Base-by-base conservation (phyloP, 1,140 invertebrate genomes). In the Danaus plexippus region DNA sequence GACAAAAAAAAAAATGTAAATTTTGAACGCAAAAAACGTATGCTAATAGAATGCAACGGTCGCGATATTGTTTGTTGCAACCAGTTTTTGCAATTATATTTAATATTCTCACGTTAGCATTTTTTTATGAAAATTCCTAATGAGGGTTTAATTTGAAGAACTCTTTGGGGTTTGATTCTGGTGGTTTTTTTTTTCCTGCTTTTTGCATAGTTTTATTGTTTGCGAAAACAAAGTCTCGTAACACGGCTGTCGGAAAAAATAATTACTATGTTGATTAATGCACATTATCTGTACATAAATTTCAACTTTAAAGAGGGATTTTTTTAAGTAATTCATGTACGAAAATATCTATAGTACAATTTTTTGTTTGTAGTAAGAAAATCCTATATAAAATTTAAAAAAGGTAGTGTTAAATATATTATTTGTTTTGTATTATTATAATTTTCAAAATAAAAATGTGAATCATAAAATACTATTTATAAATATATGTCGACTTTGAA, bases 141-240 rank as follows among this genome's bases (percentile, higher is more conserved):
- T 78, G 81, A 85, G 79, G 79, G 71, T 87, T 87, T 84, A 87
- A 84, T 85, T 87, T 87, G 84, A 80, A 85, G 80, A 79, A 71
- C 79, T 70, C 81, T 87, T 80, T 85, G 84, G 84, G 81, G 84
- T 87, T 87, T 87, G 79, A 84, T 84, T 75, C 73, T 59, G 67
- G 56, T 52, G 60, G 58, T 46, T 70, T 75, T 73, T 70, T 75
- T 73, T 78, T 80, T 69, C 54, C 55, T 57, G 43, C 15, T 70
- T 71, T 71, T 69, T 73, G 66, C 55, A 55, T 48, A 46, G 15
- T 49, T 56, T 67, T 52, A 75, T 82, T 86, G 81, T 86, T 85
- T 85, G 67, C 53, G 70, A 84, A 85, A 83, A 86, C 79, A 83
- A 78, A 61, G 69, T 78, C 78, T 86, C 75, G 77, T 86, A 78